These are phyloP conservation scores for Anthonomus grandis DNA, from an alignment of 1,140 invertebrate genomes.

Conservation along the genomic window DNA sequence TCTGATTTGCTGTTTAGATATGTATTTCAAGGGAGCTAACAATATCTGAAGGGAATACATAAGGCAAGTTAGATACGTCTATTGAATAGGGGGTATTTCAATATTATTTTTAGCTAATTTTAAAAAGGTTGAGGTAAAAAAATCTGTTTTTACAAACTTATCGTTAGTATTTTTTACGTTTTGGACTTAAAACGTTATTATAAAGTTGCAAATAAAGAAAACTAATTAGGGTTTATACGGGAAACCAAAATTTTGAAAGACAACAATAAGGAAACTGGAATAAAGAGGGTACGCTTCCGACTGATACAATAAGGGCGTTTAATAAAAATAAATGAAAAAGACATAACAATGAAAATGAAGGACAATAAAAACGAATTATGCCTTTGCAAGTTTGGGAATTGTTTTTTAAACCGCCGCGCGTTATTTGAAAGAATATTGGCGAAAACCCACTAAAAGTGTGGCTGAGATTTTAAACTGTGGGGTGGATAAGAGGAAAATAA, in stretches of 20 bases:
- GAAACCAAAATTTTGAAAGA: constrained; percentile 12
- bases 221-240: too few species aligned
- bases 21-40: too few species aligned
- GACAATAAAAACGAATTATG: constrained; percentile 21
- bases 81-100: too few species aligned
- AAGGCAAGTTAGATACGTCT: too few species aligned
- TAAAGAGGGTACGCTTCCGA: constrained; percentile 7
- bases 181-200: too few species aligned
- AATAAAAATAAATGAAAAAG: constrained; percentile 20
- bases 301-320: constrained; percentile 8
- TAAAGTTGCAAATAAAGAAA: too few species aligned
- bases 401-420: constrained; percentile 22
- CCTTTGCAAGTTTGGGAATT: constrained; percentile 16
- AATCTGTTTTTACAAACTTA: too few species aligned
- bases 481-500: constrained; percentile 12
- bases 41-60: too few species aligned
- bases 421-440: constrained; percentile 18
- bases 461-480: constrained; percentile 8
- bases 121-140: too few species aligned
- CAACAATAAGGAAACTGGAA: constrained; percentile 9
- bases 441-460: constrained; percentile 12
- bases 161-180: too few species aligned
- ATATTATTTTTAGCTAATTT: too few species aligned
- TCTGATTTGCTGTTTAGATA: too few species aligned
- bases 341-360: constrained; percentile 21